Conservation (phyloP, 2,888 invertebrate species). For the Eutolmus rufibarbis region DNA sequence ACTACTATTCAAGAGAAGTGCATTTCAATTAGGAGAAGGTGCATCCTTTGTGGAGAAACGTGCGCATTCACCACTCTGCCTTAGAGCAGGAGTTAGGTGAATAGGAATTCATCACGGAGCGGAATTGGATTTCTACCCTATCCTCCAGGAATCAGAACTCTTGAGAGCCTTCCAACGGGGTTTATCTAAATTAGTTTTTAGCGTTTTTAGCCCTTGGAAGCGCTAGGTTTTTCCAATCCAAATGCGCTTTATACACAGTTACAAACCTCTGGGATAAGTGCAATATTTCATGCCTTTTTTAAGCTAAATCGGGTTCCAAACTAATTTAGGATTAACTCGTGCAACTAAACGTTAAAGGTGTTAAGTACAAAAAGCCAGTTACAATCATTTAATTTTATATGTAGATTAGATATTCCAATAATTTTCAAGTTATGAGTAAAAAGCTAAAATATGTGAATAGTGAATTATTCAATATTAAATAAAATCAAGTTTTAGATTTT, state of each 20-base stretch:
- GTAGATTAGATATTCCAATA: background rate
- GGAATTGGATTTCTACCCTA: slow-evolving; percentile 10
- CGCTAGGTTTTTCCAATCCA: background rate
- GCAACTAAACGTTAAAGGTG: background rate
- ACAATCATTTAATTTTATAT: background rate
- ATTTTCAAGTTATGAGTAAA: too few species aligned
- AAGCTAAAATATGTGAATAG: too few species aligned
- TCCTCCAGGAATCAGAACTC: background rate
- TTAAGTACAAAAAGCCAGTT: background rate
- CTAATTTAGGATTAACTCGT: background rate
- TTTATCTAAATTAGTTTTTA: slow-evolving; percentile 15
- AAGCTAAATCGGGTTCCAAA: background rate
- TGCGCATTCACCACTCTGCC: background rate
- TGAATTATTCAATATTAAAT: too few species aligned
- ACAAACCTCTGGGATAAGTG: background rate
- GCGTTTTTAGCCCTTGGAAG: background rate
- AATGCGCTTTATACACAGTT: background rate
- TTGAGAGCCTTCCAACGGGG: background rate
- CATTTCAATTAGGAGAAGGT: slow-evolving; percentile 24
- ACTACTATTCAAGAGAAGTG: slow-evolving; percentile 5
- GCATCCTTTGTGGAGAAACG: background rate
- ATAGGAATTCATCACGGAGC: background rate
- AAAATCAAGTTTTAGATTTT: background rate
- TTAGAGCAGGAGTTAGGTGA: background rate
- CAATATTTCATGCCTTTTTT: background rate